Conservation (phyloP, 2,888 invertebrate genomes). For the Melipona bicolor region DNA sequence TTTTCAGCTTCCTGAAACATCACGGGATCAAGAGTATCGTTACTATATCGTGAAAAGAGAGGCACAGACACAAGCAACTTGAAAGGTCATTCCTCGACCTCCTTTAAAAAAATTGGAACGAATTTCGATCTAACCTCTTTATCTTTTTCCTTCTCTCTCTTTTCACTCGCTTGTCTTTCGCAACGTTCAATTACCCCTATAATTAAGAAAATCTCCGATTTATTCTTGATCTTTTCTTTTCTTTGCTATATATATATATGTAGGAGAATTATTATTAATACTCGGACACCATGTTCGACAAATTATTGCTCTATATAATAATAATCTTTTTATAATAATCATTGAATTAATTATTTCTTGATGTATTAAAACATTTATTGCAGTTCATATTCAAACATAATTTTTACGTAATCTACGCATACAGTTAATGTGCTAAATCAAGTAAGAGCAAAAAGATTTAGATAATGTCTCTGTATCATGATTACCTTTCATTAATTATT, state of each 20-base stretch:
- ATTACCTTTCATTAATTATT: constrained; percentile 2
- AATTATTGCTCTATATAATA: no score
- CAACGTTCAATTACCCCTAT: constrained; percentile 11
- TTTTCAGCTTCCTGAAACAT: constrained; percentile 46
- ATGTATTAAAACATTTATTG: no score
- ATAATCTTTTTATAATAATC: no score
- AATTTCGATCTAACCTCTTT: constrained; percentile 32
- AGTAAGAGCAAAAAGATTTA: no score
- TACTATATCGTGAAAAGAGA: constrained; percentile 17
- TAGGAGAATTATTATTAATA: no score
- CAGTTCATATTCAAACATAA: no score
- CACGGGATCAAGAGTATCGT: constrained; percentile 24
- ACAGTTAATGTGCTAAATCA: no score
- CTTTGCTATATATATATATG: not conserved
- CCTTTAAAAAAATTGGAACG: constrained; percentile 75
- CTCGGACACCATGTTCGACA: no score
- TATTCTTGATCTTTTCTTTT: constrained; percentile 14
- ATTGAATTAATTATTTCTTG: no score
- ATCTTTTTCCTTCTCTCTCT: not conserved
- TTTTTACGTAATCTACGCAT: no score
- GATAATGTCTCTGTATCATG: no score
- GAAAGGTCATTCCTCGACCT: constrained; percentile 77
- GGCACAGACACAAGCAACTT: constrained; percentile 55
- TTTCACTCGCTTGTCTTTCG: not conserved
- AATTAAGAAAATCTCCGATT: not conserved